Percentiles rank a stretch among this genome's conserved stretches.
Evolutionary conservation across 2,113 vertebrate genomes (phyloP).

Genomic region (Sterrhoptilus dennistouni): DNA sequence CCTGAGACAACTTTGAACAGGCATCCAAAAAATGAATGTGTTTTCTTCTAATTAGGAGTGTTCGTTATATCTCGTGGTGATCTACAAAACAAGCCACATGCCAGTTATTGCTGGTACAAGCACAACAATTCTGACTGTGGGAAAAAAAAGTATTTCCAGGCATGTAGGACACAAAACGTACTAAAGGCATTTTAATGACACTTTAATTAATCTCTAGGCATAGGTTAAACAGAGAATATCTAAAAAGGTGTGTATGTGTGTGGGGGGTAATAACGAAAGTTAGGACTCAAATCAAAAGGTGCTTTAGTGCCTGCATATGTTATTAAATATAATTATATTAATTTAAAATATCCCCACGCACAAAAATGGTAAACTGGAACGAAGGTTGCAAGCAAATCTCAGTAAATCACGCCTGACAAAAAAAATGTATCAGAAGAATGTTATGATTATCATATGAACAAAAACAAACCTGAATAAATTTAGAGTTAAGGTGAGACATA

Average conservation of each 20-base stretch:
- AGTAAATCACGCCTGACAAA: conserved; percentile 30
- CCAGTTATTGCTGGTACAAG: conserved; percentile 59
- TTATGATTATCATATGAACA: not conserved
- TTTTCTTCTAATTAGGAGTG: conserved; percentile 39
- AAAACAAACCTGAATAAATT: conserved; percentile 32
- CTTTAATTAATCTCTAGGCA: conserved; percentile 65
- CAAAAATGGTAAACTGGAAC: conserved; percentile 27
- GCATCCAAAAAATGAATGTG: conserved; percentile 16
- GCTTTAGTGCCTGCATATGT: conserved; percentile 42
- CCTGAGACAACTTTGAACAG: conserved; percentile 43
- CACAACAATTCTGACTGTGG: conserved; percentile 60
- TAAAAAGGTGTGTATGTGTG: conserved; percentile 54
- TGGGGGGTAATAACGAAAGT: conserved; percentile 42
- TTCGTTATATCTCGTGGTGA: conserved; percentile 31
- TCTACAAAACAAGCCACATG: conserved; percentile 64
- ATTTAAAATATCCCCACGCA: conserved; percentile 57
- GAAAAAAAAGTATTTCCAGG: conserved; percentile 64
- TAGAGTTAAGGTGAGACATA: conserved; percentile 39
- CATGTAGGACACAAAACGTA: conserved; percentile 57
- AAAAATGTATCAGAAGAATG: conserved; percentile 34
- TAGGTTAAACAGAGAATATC: conserved; percentile 50
- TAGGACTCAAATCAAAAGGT: conserved; percentile 63
- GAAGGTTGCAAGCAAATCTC: conserved; percentile 36
- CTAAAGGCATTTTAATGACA: conserved; percentile 67
- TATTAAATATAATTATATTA: conserved; percentile 68